phyloP scores from a whole-genome alignment of 2,797 vertebrate genomes.

The Anabacerthia variegaticeps region DNA sequence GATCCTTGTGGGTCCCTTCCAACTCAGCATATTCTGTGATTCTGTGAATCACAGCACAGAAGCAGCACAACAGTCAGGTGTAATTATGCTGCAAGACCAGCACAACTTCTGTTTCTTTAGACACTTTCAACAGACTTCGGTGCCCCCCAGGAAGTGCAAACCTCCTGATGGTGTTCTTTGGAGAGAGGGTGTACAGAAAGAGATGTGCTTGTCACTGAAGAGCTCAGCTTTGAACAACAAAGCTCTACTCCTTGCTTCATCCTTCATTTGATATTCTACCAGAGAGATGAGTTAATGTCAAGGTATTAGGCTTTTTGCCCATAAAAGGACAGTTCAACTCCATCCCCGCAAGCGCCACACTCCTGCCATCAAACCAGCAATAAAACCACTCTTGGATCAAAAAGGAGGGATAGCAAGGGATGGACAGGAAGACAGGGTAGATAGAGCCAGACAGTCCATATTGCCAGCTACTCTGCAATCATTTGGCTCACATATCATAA shows the following conservation, averaged over 20 bases:
- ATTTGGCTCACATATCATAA: not conserved
- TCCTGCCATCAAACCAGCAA: not conserved
- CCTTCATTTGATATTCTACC: not conserved
- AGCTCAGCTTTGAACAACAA: not conserved
- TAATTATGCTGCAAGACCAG: not conserved
- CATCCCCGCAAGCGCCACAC: not conserved
- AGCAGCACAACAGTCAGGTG: not conserved
- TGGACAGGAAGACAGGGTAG: not conserved
- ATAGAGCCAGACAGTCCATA: fast-evolving
- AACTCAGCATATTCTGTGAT: not conserved
- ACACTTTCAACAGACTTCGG: not conserved
- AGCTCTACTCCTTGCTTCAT: not conserved
- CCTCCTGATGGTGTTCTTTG: fast-evolving
- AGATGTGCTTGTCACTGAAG: not conserved
- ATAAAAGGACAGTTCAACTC: not conserved
- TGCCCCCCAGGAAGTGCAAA: not conserved
- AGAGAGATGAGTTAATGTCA: not conserved
- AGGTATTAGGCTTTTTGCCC: not conserved
- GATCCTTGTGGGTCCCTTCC: not conserved
- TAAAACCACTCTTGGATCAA: not conserved
- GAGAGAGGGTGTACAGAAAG: not conserved
- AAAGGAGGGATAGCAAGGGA: not conserved
- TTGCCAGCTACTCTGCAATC: not conserved
- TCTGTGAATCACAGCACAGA: not conserved
- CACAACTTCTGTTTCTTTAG: not conserved